Base-by-base conservation (phyloP, 2,113 vertebrate genomes). In the Anhinga rufa region DNA sequence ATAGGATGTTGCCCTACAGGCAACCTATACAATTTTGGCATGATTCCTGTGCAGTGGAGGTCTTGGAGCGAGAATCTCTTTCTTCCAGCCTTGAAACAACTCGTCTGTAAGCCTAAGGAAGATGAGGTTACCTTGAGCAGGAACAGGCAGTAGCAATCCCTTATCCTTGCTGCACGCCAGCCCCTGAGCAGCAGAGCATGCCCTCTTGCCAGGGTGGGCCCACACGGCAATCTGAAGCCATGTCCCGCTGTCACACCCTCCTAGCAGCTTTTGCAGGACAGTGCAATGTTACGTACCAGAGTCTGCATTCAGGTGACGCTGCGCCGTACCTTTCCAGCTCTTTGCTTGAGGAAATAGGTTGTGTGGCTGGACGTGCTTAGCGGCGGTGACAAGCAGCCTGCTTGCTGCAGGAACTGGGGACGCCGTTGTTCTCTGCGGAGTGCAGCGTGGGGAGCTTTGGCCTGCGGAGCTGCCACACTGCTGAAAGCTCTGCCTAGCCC, bases 231-330 rank as follows among this genome's bases (percentile, higher is more conserved):
- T 38, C 28, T 3, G 1, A 14, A 40, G 29, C 16, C 61, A 38
- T 8, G 1, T 40, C 14, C 40, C 2, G 2, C 32, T 10, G 46
- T 34, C 34, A 10, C 16, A 2, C 6, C 42, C 46, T 54, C 10
- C 13, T 10, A 13, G 65, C 46, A 71, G 42, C 49, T 38, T 57
- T 31, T 19, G n/a, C 49, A 61, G 58, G 58, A 17, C 42, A 28
- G 32, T 4, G 26, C 24, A 60, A 18, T 32, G 60, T 28, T 29
- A 16, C 1, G 3, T 40, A 13, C 38, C 31, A 10, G 69, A 46
- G 29, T 18, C 28, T 32, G 57, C 14, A 1, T 68, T 38, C 32
- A 12, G 68, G 40, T 60, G 70, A 32, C 3, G 9, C 44, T 26
- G 38, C 29, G 2, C 38, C 29, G 22, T 12, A 9, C 46, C n/a